Evolutionary conservation across 2,888 invertebrate genomes (phyloP).

Genomic region (Petrolisthes cinctipes): DNA sequence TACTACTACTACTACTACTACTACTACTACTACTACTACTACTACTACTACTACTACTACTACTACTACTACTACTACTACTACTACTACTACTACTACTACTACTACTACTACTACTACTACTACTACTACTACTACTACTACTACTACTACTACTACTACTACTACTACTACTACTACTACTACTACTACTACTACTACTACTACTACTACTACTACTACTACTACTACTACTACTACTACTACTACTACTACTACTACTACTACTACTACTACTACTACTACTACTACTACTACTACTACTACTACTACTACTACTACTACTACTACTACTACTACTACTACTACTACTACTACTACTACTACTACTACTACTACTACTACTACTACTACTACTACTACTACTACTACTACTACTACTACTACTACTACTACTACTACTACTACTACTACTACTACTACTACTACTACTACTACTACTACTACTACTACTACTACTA

Average conservation of each 20-base stretch:
- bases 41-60: conserved; percentile 22
- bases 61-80: conserved; percentile 18
- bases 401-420: conserved; percentile 7
- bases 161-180: conserved; percentile 1
- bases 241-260: conserved; percentile 11
- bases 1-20: conserved; percentile 13
- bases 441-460: not conserved
- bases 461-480: conserved; percentile 1
- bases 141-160: conserved; percentile 12
- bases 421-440: conserved; percentile 2
- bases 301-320: conserved; percentile 3
- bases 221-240: conserved; percentile 11
- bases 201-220: conserved; percentile 2
- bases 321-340: not conserved
- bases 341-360: not conserved
- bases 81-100: conserved; percentile 17
- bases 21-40: conserved; percentile 20
- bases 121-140: conserved; percentile 22
- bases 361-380: not conserved
- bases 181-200: conserved; percentile 1
- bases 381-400: conserved; percentile 12
- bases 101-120: conserved; percentile 17
- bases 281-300: conserved; percentile 6
- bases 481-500: not conserved
- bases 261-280: conserved; percentile 1